These are phyloP conservation scores for Temnothorax rugatulus DNA, from an alignment of 2,888 invertebrate species.

Conservation along the genomic window DNA sequence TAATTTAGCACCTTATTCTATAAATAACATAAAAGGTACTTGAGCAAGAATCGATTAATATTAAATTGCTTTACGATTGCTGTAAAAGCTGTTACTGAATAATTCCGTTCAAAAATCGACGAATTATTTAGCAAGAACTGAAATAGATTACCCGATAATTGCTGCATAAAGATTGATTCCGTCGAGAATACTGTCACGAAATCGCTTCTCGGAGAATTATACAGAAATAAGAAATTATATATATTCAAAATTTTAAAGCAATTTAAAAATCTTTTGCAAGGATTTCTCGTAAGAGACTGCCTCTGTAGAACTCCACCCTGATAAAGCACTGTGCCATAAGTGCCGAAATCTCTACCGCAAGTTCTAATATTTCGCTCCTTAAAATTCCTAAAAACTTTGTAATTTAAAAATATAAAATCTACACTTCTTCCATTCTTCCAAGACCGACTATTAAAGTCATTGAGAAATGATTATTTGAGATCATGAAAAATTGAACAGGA, in stretches of 20 bases:
- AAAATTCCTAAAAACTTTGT: not conserved
- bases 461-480: not conserved
- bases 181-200: not conserved
- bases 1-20: not conserved
- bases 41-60: constrained; percentile 14
- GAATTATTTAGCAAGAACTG: not conserved
- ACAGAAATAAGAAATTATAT: not conserved
- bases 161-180: not conserved
- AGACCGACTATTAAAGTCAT: not conserved
- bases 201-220: not conserved
- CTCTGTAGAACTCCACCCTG: not conserved
- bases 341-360: not conserved
- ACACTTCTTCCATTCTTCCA: not conserved
- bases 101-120: not conserved
- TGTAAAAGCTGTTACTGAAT: not conserved
- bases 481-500: not conserved
- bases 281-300: not conserved
- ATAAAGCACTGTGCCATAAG: not conserved
- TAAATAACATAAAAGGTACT: constrained; percentile 11
- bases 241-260: not conserved
- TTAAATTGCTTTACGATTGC: not conserved
- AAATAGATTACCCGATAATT: not conserved
- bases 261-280: not conserved
- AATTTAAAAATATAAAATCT: not conserved
- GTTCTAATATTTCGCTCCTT: not conserved